phyloP scores from a whole-genome alignment of 2,113 vertebrate genomes.

The Nesogale talazaci region DNA sequence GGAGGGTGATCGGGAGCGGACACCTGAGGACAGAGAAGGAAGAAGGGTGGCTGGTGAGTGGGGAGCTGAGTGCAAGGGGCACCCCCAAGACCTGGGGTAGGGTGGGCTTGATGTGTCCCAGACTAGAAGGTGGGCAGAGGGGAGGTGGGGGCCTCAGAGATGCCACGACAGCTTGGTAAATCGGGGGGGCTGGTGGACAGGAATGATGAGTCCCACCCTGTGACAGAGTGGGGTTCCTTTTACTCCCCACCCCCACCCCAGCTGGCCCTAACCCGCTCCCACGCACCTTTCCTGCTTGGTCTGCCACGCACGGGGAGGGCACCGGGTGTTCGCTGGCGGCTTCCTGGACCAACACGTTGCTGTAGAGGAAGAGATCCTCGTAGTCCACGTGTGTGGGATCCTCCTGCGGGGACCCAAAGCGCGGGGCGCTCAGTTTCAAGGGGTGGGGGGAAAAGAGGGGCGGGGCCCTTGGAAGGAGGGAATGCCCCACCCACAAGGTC shows the following conservation, averaged over 20 bases:
- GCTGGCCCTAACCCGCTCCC: not conserved
- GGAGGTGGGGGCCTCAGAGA: too few species aligned
- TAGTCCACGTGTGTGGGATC: constrained; percentile 44
- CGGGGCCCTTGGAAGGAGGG: not conserved
- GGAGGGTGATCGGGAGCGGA: not conserved
- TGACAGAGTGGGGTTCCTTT: not conserved
- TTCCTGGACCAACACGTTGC: not conserved
- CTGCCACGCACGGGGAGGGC: not conserved
- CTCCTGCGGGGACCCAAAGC: not conserved
- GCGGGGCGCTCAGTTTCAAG: not conserved
- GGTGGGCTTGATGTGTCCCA: not conserved
- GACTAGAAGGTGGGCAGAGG: not conserved
- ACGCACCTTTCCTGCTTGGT: constrained; percentile 11
- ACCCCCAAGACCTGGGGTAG: not conserved
- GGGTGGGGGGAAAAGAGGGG: too few species aligned
- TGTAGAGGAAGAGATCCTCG: constrained; percentile 59
- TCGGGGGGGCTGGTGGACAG: not conserved
- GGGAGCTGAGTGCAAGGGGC: not conserved
- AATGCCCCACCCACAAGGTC: not conserved
- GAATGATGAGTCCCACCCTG: too few species aligned
- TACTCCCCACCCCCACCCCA: not conserved
- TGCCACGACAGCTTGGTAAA: not conserved
- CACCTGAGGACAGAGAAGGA: not conserved
- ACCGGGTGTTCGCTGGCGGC: fast-evolving
- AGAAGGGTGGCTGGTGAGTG: not conserved